phyloP scores from a whole-genome alignment of 1,140 invertebrate species.

The Schlechtendalia chinensis region DNA sequence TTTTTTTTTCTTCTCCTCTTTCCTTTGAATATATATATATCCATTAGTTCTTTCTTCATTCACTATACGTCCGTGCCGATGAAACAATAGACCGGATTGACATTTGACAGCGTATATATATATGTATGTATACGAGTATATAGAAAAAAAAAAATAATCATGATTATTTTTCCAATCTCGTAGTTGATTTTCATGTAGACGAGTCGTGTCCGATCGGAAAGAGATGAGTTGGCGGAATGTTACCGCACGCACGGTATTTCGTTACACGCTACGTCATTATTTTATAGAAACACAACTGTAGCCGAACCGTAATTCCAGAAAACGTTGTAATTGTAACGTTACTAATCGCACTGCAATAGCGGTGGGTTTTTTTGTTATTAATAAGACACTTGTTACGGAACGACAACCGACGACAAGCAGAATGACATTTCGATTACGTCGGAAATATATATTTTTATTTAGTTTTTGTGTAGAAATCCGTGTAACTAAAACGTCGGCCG shows the following conservation, averaged over 20 bases:
- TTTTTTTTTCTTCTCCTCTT: background rate
- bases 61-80: background rate
- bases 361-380: no score
- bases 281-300: background rate
- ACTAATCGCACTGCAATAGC: no score
- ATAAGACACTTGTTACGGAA: no score
- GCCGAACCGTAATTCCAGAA: no score
- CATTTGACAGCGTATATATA: background rate
- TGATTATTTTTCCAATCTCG: constrained; percentile 11
- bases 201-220: background rate
- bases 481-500: no score
- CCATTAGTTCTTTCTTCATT: background rate
- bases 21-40: background rate
- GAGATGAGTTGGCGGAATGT: no score
- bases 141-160: background rate
- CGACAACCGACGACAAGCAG: no score
- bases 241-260: background rate
- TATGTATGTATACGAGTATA: background rate
- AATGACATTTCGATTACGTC: no score
- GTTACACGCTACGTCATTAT: background rate
- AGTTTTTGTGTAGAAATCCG: no score
- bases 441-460: no score
- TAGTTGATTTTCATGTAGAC: background rate
- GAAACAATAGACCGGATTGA: constrained; percentile 23
- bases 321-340: no score